Evolutionary conservation across 2,113 vertebrate species (phyloP).

Genomic region (Danionella cerebrum): DNA sequence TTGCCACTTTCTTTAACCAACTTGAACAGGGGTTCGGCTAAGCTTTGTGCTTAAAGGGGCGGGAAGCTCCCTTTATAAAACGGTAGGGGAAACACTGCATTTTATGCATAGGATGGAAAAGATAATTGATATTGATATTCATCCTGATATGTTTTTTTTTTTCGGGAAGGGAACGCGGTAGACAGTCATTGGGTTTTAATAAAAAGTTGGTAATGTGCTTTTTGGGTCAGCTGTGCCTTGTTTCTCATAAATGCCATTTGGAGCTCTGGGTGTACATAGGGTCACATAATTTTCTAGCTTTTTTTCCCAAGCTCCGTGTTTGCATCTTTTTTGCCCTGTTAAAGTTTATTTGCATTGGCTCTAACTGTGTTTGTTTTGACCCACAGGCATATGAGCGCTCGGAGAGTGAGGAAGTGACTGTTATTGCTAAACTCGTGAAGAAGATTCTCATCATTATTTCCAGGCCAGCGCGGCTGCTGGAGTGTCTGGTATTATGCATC

Average conservation of each 20-base stretch:
- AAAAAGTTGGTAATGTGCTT: neutral
- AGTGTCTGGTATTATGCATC: slow-evolving; percentile 83
- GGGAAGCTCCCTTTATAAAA: too few relatives aligned
- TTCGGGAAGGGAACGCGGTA: too few relatives aligned
- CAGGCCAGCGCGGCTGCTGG: slow-evolving; percentile 82
- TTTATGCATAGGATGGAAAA: too few relatives aligned
- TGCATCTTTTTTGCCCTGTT: neutral
- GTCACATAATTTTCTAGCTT: neutral
- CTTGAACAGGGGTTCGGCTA: too few relatives aligned
- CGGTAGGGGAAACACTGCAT: too few relatives aligned
- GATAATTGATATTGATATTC: too few relatives aligned
- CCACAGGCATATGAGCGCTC: slow-evolving; percentile 84
- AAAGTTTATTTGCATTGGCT: slow-evolving; percentile 23
- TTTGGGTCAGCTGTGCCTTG: neutral
- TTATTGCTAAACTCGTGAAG: slow-evolving; percentile 82
- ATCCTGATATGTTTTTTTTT: too few relatives aligned
- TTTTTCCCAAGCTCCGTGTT: neutral
- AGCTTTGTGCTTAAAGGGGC: too few relatives aligned
- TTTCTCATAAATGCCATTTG: neutral
- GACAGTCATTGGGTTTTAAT: too few relatives aligned
- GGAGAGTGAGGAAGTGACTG: slow-evolving; percentile 82
- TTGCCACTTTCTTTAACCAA: too few relatives aligned
- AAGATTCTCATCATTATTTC: slow-evolving; percentile 90
- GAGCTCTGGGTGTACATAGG: neutral
- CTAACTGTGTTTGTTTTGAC: slow-evolving; percentile 20